These are phyloP conservation scores for Panthera tigris DNA, from an alignment of 2,113 vertebrate species.

Conservation along the genomic window DNA sequence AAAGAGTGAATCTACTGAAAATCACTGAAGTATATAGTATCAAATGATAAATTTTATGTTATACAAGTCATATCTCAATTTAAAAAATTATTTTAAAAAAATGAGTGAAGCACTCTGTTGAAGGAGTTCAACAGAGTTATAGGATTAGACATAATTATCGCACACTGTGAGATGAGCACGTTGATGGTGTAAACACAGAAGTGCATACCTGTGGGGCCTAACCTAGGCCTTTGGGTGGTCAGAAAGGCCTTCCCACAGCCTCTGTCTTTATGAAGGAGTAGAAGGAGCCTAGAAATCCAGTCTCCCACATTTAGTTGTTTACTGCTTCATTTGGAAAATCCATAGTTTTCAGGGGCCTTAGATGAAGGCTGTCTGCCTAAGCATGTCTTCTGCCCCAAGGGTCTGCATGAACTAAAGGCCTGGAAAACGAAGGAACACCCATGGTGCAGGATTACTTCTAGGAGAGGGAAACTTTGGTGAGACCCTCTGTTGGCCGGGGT, in stretches of 20 bases:
- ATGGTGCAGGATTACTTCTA: not conserved
- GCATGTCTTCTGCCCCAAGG: not conserved
- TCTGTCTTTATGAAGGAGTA: not conserved
- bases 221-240: not conserved
- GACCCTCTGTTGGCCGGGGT: not conserved
- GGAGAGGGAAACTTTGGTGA: not conserved
- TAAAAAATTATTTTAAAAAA: not conserved
- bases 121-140: not conserved
- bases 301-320: conserved; percentile 3
- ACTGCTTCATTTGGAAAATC: conserved; percentile 25
- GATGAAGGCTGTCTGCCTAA: not conserved
- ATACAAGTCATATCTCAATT: not conserved
- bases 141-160: not conserved
- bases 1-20: not conserved
- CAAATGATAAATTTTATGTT: not conserved
- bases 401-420: not conserved
- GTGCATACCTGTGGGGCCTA: not conserved
- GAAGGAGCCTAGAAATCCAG: not conserved
- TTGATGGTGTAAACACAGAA: not conserved
- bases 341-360: not conserved
- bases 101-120: not conserved
- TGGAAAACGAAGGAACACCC: not conserved
- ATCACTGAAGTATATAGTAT: not conserved
- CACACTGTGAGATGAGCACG: not conserved
- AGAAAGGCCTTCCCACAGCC: not conserved